Evolutionary conservation across 2,888 invertebrate species (phyloP).

Genomic region (Rutpela maculata): DNA sequence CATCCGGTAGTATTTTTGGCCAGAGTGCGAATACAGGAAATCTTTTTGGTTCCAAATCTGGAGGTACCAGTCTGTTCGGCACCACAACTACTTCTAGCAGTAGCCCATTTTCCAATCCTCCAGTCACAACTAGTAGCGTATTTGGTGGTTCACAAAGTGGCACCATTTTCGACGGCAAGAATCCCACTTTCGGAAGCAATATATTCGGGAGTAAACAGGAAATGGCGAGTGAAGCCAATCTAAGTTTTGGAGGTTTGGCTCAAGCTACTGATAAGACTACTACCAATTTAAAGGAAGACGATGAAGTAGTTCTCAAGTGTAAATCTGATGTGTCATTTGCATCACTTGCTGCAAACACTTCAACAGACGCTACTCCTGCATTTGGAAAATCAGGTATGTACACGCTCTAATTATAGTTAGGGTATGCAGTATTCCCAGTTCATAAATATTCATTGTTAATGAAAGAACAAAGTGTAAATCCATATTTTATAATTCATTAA

Average conservation of each 20-base stretch:
- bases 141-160: slow-evolving; percentile 47
- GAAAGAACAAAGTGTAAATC: no score
- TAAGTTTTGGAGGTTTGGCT: slow-evolving; percentile 11
- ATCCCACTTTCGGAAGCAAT: slow-evolving; percentile 48
- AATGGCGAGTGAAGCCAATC: slow-evolving; percentile 6
- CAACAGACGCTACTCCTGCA: slow-evolving; percentile 54
- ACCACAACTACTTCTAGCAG: slow-evolving; percentile 29
- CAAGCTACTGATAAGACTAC: slow-evolving; percentile 22
- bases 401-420: background rate
- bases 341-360: slow-evolving; percentile 65
- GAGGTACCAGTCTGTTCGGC: slow-evolving; percentile 40
- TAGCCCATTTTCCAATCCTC: slow-evolving; percentile 21
- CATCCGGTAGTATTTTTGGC: slow-evolving; percentile 44
- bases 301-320: slow-evolving; percentile 66
- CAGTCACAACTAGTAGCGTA: slow-evolving; percentile 33
- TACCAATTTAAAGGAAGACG: slow-evolving; percentile 59
- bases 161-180: slow-evolving; percentile 49
- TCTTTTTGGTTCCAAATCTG: slow-evolving; percentile 23
- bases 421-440: no score
- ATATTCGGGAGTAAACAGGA: slow-evolving; percentile 38
- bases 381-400: slow-evolving; percentile 54
- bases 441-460: no score
- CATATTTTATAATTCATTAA: no score
- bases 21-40: slow-evolving; percentile 11
- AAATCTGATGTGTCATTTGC: slow-evolving; percentile 70